Evolutionary conservation across 2,888 invertebrate species (phyloP).

Genomic region (Rhingia campestris): DNA sequence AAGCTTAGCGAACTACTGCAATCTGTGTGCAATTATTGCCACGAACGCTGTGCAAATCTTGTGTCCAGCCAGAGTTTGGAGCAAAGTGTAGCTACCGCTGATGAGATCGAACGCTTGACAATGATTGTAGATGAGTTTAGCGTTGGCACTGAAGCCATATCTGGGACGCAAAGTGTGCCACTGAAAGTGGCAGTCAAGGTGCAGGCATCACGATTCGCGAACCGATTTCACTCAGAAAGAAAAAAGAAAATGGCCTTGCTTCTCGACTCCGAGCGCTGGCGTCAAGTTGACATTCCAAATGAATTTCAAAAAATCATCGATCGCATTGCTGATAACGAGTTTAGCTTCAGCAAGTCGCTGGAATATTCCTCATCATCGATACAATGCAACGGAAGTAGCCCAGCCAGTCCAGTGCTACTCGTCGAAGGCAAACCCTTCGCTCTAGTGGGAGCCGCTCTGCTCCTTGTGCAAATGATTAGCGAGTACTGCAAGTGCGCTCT

Average conservation of each 20-base stretch:
- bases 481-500: slow-evolving; percentile 94
- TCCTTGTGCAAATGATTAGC: slow-evolving; percentile 93
- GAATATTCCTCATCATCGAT: slow-evolving; percentile 57
- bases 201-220: slow-evolving; percentile 95
- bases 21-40: slow-evolving; percentile 95
- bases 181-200: slow-evolving; percentile 92
- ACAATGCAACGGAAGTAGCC: slow-evolving; percentile 76
- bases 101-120: slow-evolving; percentile 89
- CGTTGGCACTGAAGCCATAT: slow-evolving; percentile 88
- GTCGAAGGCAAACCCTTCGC: slow-evolving; percentile 89
- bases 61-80: slow-evolving; percentile 90
- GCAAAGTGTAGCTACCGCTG: slow-evolving; percentile 88
- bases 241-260: slow-evolving; percentile 92
- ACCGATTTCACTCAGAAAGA: slow-evolving; percentile 94
- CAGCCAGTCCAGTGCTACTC: slow-evolving; percentile 85
- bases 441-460: slow-evolving; percentile 91
- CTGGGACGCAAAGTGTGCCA: slow-evolving; percentile 90
- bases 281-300: slow-evolving; percentile 93
- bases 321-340: slow-evolving; percentile 85
- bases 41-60: slow-evolving; percentile 95
- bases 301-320: slow-evolving; percentile 94
- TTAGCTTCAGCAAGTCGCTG: slow-evolving; percentile 76
- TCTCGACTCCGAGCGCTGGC: slow-evolving; percentile 96
- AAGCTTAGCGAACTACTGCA: slow-evolving; percentile 90
- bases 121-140: slow-evolving; percentile 91